Evolutionary conservation across 2,113 vertebrate genomes (phyloP).

Genomic region (Labeo catla): DNA sequence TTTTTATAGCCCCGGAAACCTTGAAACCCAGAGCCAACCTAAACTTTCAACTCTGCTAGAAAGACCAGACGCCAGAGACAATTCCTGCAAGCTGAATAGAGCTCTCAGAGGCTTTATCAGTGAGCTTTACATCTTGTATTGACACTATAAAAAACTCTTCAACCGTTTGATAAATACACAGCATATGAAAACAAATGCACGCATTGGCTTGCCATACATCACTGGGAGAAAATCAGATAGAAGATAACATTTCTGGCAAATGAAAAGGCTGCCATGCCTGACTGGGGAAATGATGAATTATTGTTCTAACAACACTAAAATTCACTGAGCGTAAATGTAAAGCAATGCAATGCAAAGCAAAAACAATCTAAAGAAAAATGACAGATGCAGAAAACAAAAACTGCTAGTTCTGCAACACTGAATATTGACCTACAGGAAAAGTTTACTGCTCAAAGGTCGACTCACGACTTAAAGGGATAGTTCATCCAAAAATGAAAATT

Average conservation of each 20-base stretch:
- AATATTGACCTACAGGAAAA: conserved; percentile 15
- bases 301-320: conserved; percentile 28
- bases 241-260: conserved; percentile 17
- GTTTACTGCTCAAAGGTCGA: not conserved
- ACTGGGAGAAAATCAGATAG: conserved; percentile 34
- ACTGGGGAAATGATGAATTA: conserved; percentile 9
- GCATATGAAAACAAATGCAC: conserved; percentile 17
- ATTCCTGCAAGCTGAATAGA: not conserved
- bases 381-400: conserved; percentile 21
- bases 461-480: not conserved
- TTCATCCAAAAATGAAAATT: too few species aligned
- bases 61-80: not conserved
- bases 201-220: conserved; percentile 31
- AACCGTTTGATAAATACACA: conserved; percentile 20
- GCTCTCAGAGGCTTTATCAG: not conserved
- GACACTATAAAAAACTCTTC: not conserved
- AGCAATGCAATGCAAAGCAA: conserved; percentile 43
- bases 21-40: not conserved
- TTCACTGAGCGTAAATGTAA: conserved; percentile 31
- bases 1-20: not conserved
- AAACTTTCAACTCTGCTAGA: not conserved
- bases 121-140: not conserved
- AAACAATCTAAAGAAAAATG: conserved; percentile 26
- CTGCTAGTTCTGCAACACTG: conserved; percentile 19
- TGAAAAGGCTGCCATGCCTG: not conserved